Conservation (phyloP, 2,888 invertebrate genomes). For the Chymomyza procnemis region DNA sequence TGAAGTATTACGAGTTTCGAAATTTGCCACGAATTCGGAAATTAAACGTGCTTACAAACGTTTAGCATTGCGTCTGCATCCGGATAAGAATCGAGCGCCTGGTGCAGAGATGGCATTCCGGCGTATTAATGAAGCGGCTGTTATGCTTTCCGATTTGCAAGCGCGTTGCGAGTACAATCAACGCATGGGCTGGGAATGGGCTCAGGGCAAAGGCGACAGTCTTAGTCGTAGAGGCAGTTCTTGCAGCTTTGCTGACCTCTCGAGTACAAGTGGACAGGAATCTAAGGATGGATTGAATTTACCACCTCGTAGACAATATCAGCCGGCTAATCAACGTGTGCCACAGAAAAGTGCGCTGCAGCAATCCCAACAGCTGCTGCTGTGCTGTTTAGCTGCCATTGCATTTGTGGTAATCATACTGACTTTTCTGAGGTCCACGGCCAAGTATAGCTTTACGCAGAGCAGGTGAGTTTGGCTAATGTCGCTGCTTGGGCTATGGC, state of each 20-base stretch:
- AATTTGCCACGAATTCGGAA: slow-evolving; percentile 83
- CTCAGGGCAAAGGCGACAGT: slow-evolving; percentile 42
- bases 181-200: neutral
- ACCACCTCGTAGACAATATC: slow-evolving; percentile 66
- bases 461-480: slow-evolving; percentile 77
- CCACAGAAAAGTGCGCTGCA: slow-evolving; percentile 60
- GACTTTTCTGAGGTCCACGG: slow-evolving; percentile 74
- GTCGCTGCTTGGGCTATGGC: neutral
- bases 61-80: slow-evolving; percentile 88
- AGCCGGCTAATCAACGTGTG: slow-evolving; percentile 66
- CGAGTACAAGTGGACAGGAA: slow-evolving; percentile 82
- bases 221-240: slow-evolving; percentile 69
- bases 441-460: slow-evolving; percentile 91
- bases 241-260: neutral
- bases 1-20: slow-evolving; percentile 85
- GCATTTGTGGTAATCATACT: slow-evolving; percentile 83
- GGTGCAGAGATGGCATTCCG: slow-evolving; percentile 90
- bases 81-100: slow-evolving; percentile 90
- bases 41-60: slow-evolving; percentile 87
- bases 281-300: slow-evolving; percentile 89
- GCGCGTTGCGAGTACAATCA: slow-evolving; percentile 87
- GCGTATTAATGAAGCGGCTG: slow-evolving; percentile 89
- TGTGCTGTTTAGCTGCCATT: slow-evolving; percentile 81
- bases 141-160: slow-evolving; percentile 85
- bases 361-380: slow-evolving; percentile 56